Evolutionary conservation across 2,888 invertebrate species (phyloP), one percentile per base, ranked within the genome.

Genomic region (Acleris emargana): DNA sequence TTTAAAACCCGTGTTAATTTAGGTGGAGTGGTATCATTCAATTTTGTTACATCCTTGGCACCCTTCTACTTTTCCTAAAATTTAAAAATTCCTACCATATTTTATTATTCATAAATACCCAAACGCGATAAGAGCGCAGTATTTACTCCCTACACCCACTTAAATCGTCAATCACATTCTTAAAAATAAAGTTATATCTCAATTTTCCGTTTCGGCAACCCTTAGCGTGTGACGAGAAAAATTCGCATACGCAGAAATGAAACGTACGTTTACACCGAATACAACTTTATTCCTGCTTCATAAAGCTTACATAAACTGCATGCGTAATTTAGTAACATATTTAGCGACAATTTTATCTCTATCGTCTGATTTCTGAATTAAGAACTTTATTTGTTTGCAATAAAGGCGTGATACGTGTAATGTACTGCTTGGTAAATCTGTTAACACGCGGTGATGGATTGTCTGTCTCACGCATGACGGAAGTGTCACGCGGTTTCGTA

Each of bases 151-250:
- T 72, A 74, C 80, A 79, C 77, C 81, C 80, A 80, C 81, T 86
- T 79, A 84, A 84, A 76, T 81, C 87, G 86, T 91, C 90, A 90
- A 91, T 89, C 89, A 87, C 86, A 75, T 80, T 79, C 80, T 80
- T 76, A 80, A 86, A 89, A 91, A 90, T 90, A 88, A 90, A 90
- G 89, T 91, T 89, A 91, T 86, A 83, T 80, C 83, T 76, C 88
- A 90, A 91, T 91, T 91, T 91, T 88, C 86, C 91, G 84, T 87
- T 82, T 82, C 88, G 77, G 71, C 84, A 83, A 82, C 80, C 83
- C 83, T 78, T 79, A 76, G 78, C 81, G 83, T 89, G 83, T 89
- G 85, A 83, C 81, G 80, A 70, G 76, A 82, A 86, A 86, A 84
- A 80, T 77, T 78, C 76, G 72, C 72, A 76, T 74, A 76, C 70